Conservation (phyloP, 1,140 invertebrate species). For the Drosophila watanabei region DNA sequence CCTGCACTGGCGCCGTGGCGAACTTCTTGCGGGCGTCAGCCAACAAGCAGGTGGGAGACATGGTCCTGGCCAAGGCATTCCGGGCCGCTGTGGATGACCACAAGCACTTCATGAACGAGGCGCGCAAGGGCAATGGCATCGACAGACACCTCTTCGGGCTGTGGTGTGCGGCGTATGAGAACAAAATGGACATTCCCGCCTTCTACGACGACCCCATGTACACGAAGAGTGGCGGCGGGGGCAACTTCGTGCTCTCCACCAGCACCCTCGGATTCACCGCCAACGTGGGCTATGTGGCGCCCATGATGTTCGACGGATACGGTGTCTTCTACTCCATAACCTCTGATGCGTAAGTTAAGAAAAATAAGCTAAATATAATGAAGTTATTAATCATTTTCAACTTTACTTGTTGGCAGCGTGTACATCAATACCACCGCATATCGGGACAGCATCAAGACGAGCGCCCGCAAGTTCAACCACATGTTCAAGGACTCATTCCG, state of each 20-base stretch:
- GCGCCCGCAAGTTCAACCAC: constrained; percentile 77
- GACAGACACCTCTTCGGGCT: constrained; percentile 91
- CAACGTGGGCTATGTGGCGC: constrained; percentile 87
- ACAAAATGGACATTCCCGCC: constrained; percentile 86
- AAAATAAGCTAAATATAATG: accelerated
- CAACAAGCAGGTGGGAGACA: constrained; percentile 53
- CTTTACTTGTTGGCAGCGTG: constrained; percentile 41
- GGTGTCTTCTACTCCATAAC: constrained; percentile 87
- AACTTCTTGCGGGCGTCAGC: constrained; percentile 86
- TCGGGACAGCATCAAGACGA: constrained; percentile 75
- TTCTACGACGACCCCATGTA: constrained; percentile 87
- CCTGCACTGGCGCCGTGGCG: constrained; percentile 85
- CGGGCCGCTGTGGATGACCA: constrained; percentile 85
- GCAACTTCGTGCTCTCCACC: constrained; percentile 89
- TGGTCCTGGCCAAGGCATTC: constrained; percentile 66
- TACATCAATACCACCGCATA: constrained; percentile 76
- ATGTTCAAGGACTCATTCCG: constrained; percentile 73
- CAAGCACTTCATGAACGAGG: constrained; percentile 85
- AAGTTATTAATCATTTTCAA: neutral
- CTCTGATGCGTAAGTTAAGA: constrained; percentile 61
- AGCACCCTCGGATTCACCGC: constrained; percentile 88
- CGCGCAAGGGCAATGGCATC: constrained; percentile 88
- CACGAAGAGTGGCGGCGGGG: constrained; percentile 88
- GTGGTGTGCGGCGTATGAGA: constrained; percentile 88
- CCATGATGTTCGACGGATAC: constrained; percentile 89